Evolutionary conservation across 2,113 vertebrate genomes (phyloP).

Genomic region (Ciconia maguari): DNA sequence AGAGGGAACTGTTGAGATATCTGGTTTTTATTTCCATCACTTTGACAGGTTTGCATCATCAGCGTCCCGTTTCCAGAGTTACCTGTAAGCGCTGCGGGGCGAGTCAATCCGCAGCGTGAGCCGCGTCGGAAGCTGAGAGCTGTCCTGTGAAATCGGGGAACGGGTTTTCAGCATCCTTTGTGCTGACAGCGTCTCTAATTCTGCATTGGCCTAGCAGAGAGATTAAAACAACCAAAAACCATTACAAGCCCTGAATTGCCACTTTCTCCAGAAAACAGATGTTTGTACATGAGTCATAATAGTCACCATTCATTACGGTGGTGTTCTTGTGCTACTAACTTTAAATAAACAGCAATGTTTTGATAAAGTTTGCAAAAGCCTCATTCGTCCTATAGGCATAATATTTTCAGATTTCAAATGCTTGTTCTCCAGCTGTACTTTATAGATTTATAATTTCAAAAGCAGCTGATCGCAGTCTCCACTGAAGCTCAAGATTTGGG

Average conservation of each 20-base stretch:
- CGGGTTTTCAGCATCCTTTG: neutral
- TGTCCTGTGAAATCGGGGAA: fast-evolving
- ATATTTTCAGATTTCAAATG: slow-evolving; percentile 57
- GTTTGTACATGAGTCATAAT: slow-evolving; percentile 38
- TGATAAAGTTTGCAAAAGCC: slow-evolving; percentile 64
- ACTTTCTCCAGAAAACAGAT: slow-evolving; percentile 58
- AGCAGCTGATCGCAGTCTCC: neutral
- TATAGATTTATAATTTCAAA: slow-evolving; percentile 45
- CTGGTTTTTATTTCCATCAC: fast-evolving
- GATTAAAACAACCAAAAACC: slow-evolving; percentile 38
- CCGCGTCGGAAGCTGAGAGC: fast-evolving
- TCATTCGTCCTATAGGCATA: slow-evolving; percentile 73
- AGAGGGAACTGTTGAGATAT: fast-evolving
- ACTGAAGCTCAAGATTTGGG: neutral
- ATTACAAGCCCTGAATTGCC: slow-evolving; percentile 51
- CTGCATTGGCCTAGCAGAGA: slow-evolving; percentile 8
- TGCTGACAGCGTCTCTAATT: neutral
- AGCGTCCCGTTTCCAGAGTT: fast-evolving
- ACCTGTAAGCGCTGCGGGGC: fast-evolving
- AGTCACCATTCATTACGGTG: slow-evolving; percentile 20
- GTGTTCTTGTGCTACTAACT: slow-evolving; percentile 24
- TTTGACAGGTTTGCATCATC: neutral
- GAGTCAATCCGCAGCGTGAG: fast-evolving
- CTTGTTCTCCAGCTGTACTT: slow-evolving; percentile 67
- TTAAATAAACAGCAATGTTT: slow-evolving; percentile 66